These are phyloP conservation scores for Conger conger DNA, from an alignment of 2,113 vertebrate genomes.

Conservation along the genomic window DNA sequence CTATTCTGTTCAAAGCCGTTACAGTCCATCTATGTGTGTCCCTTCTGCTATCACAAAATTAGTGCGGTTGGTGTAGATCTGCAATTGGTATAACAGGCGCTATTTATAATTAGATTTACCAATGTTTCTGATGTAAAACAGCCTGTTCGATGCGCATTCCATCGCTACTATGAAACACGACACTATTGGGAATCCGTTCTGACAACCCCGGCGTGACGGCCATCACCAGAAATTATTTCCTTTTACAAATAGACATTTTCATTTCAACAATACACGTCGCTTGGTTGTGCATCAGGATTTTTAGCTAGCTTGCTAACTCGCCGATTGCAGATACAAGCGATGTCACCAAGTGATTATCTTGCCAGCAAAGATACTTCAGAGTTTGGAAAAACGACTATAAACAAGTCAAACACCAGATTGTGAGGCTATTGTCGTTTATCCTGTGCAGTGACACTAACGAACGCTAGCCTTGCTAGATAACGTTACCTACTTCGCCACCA, in stretches of 20 bases:
- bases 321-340: neutral
- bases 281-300: no score
- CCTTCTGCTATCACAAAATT: neutral
- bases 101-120: slow-evolving; percentile 63
- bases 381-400: neutral
- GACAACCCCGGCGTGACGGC: slow-evolving; percentile 21
- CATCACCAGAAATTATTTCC: neutral
- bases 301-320: neutral
- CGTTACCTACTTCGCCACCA: neutral
- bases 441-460: neutral
- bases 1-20: neutral
- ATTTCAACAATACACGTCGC: neutral
- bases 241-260: neutral
- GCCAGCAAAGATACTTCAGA: neutral
- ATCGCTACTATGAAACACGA: slow-evolving; percentile 56
- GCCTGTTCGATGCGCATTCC: slow-evolving; percentile 60
- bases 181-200: slow-evolving; percentile 27
- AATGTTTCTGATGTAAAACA: slow-evolving; percentile 59
- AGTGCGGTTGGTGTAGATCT: neutral
- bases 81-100: slow-evolving; percentile 34
- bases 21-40: neutral
- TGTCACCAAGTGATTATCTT: neutral
- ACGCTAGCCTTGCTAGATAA: no score
- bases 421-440: neutral
- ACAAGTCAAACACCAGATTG: neutral